phyloP scores from a whole-genome alignment of 2,888 invertebrate species.

The Athetis lepigone region DNA sequence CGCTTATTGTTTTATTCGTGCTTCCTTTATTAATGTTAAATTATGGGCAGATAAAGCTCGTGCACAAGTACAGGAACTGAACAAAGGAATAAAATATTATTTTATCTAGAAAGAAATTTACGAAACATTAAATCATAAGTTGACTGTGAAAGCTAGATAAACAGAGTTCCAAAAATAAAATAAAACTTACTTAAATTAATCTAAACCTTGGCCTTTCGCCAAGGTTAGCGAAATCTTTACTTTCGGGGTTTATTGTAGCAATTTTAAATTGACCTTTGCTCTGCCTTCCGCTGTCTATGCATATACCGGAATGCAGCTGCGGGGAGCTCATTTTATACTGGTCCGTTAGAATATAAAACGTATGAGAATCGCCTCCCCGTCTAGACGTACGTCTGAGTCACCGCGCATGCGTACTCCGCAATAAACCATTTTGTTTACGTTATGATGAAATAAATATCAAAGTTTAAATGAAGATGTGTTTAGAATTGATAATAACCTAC shows the following conservation, averaged over 20 bases:
- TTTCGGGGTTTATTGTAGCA: slow-evolving; percentile 62
- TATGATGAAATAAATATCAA: slow-evolving; percentile 59
- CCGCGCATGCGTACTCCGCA: slow-evolving; percentile 75
- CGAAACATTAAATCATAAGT: background rate
- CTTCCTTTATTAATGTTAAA: slow-evolving; percentile 57
- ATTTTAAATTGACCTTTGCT: slow-evolving; percentile 60
- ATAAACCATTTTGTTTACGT: slow-evolving; percentile 62
- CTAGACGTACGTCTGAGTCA: slow-evolving; percentile 80
- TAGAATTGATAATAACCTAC: slow-evolving; percentile 34
- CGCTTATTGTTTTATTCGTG: slow-evolving; percentile 53
- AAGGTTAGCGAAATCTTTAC: slow-evolving; percentile 74
- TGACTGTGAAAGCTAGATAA: background rate
- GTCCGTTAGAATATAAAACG: slow-evolving; percentile 62
- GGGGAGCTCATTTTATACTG: slow-evolving; percentile 63
- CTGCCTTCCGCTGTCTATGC: slow-evolving; percentile 25
- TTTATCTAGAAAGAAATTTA: background rate
- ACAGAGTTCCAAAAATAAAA: slow-evolving; percentile 15
- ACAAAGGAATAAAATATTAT: background rate
- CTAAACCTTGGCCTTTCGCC: slow-evolving; percentile 71
- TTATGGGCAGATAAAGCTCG: slow-evolving; percentile 26
- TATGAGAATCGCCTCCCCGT: slow-evolving; percentile 76
- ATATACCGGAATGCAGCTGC: slow-evolving; percentile 44
- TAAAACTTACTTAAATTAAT: slow-evolving; percentile 49
- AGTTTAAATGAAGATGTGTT: slow-evolving; percentile 46
- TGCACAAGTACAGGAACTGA: too few relatives aligned